These are phyloP conservation scores for Helogale parvula DNA, from an alignment of 2,113 vertebrate genomes.

Conservation along the genomic window DNA sequence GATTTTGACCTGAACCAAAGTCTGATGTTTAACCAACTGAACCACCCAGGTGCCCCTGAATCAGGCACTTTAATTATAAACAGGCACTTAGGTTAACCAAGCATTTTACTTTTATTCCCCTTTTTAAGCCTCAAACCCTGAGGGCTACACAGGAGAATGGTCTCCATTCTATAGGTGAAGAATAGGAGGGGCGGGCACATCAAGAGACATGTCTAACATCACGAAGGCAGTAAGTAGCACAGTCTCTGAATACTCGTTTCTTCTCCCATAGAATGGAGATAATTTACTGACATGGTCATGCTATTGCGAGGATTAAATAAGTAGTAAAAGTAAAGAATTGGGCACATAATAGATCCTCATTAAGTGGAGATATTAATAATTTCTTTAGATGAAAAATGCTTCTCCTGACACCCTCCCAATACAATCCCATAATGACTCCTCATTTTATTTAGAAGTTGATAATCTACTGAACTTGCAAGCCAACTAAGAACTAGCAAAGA, in stretches of 20 bases:
- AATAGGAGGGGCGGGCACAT: background rate
- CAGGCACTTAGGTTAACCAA: background rate
- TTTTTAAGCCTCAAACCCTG: background rate
- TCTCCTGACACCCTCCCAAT: background rate
- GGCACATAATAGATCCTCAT: background rate
- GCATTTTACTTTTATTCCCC: background rate
- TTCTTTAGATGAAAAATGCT: constrained; percentile 21
- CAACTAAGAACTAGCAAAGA: background rate
- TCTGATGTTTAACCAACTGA: too few relatives aligned
- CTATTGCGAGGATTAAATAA: background rate
- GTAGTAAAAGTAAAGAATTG: constrained; percentile 30
- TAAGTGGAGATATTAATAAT: background rate
- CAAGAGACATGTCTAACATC: background rate
- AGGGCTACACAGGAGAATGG: background rate
- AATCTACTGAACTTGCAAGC: constrained; percentile 14
- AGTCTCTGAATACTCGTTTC: background rate
- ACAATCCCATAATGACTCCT: background rate
- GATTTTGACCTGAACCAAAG: too few relatives aligned
- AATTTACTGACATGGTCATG: background rate
- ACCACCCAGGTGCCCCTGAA: background rate
- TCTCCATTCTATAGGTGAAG: background rate
- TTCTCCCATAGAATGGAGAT: background rate
- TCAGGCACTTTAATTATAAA: background rate
- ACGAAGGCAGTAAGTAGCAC: background rate
- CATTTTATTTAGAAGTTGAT: constrained; percentile 44